Base-by-base conservation (phyloP, 2,888 invertebrate species). In the Rhopalosiphum nymphaeae region DNA sequence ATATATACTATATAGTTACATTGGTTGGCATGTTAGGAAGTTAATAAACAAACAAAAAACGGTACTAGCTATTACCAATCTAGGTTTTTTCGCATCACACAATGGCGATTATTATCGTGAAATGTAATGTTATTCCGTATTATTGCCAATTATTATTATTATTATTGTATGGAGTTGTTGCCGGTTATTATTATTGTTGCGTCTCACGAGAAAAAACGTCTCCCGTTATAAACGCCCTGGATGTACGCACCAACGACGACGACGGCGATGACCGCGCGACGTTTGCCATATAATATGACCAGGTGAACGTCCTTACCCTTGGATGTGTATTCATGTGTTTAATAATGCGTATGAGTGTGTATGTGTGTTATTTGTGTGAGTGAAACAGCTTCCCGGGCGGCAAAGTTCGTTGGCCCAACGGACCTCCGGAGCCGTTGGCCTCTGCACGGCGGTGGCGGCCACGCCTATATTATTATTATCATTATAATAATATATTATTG, bases 271-370 rank as follows among this genome's bases (percentile, higher is more conserved):
- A 61, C 46, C 56, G 85, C 53, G 42, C 84, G 84, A 91, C 91
- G 91, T 44, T 91, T 42, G 87, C 89, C 46, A 84, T 78, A 78
- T 78, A 78, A 78, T 78, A 78, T 78, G 36, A 84, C 93, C 89
- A 90, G 93, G 93, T 93, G 89, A 93, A 93, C 93, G 93, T 93
- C 93, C 93, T 91, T 94, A 94, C 94, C 94, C 94, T 94, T 91
- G 90, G 91, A 94, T 85, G 46, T 46, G 61, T 87, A 89, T 53
- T 44, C 78, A 25, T 84, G 85, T 86, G 26, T 87, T 42, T 61
- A 46, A 49, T 78, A 49, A 86, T 57, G 25, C 46, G 49, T 61
- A 10, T 29, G 11, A 3, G 26, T 61, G 29, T 61, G 57, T 36
- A 26, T 91, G 29, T 85, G 53, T 84, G 29, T 46, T 53, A 46